A percentile compares a stretch with the other conserved stretches of the same genome.
phyloP scores from a whole-genome alignment of 2,797 vertebrate genomes.

The Psittacula derbiana region DNA sequence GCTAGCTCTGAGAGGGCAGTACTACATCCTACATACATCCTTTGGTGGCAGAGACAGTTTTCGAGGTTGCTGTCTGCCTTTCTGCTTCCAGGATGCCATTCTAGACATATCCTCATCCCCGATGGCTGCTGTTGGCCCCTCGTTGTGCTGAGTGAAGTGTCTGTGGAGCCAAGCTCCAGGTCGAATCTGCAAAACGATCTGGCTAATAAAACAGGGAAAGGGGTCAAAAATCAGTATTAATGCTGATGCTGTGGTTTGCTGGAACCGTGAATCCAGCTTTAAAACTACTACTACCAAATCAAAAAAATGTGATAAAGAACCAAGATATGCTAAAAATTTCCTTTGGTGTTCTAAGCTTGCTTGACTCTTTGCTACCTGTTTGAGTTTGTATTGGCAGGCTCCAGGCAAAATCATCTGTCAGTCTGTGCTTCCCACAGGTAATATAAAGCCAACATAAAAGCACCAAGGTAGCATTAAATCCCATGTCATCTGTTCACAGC shows the following conservation, averaged over 20 bases:
- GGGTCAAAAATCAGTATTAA: neutral
- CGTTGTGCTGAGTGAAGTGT: neutral
- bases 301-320: neutral
- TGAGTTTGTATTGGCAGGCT: neutral
- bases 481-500: neutral
- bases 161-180: neutral
- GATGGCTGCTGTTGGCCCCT: neutral
- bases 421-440: neutral
- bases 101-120: neutral
- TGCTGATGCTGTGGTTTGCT: neutral
- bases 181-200: neutral
- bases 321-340: neutral
- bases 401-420: constrained; percentile 14
- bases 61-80: neutral
- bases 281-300: neutral
- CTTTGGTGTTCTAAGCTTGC: neutral
- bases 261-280: neutral
- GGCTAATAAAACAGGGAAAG: neutral
- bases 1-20: neutral
- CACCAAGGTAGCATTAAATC: neutral
- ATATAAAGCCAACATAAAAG: constrained; percentile 3
- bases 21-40: neutral
- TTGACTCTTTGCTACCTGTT: neutral
- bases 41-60: neutral
- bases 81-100: neutral